Base-by-base conservation (phyloP, 2,888 invertebrate species). In the Choreutis nemorana region DNA sequence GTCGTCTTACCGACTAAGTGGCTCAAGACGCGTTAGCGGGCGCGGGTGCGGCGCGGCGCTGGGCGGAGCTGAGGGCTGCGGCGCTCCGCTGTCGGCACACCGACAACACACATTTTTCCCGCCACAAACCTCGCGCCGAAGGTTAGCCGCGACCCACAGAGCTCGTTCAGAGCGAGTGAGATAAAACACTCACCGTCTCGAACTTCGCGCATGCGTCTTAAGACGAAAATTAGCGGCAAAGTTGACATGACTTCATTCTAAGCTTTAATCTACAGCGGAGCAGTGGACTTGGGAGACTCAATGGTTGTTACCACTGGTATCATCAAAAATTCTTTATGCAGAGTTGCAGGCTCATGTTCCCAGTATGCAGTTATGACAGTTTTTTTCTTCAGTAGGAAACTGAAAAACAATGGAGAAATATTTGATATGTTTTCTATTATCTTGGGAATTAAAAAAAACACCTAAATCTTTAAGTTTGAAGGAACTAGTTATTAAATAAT, bases 51-150 rank as follows among this genome's bases (percentile, higher is more conserved):
- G 56, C 42, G 56, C 44, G 44, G 51, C 28, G 51, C 46, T 49
- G 59, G 63, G 59, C 61, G 65, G 57, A 52, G 62, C 57, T 55
- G 58, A 57, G 63, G 50, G 58, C 58, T 67, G 73, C 62, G 75
- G 75, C 72, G 50, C 67, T 56, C 73, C 75, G 73, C 71, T 70
- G 68, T 73, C 77, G 79, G 78, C 77, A 73, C 78, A 78, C 79
- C 79, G 78, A 79, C n/a, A 78, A 79, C 79, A 79, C 78, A 79
- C 78, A 79, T 79, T 79, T 79, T 75, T 77, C 66, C 77, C 72
- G 79, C 80, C 79, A 66, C 79, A 80, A 80, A 79, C 80, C 79
- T 73, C 72, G 78, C 77, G 73, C 75, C 67, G 70, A 67, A 58
- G 80, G 80, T 79, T 79, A 80, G 78, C 79, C 79, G 73, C 79